Percentiles rank a stretch among this genome's conserved stretches.
phyloP scores from a whole-genome alignment of 2,113 vertebrate genomes.

The Copsychus sechellarum region DNA sequence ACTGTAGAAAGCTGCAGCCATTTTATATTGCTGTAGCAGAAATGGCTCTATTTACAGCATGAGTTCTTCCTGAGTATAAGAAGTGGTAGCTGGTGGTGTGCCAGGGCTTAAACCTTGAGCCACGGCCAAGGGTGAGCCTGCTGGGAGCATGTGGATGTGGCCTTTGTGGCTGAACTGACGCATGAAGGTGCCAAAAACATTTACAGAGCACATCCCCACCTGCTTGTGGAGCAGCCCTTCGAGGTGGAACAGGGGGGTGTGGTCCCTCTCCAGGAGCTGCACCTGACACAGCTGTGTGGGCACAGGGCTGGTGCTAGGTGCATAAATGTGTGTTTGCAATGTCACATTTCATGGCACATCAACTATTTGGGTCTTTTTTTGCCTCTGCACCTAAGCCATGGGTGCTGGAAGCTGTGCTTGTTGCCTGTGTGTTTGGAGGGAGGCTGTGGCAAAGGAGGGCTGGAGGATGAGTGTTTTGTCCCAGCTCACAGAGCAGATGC shows the following conservation, averaged over 20 bases:
- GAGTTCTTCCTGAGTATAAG: not conserved
- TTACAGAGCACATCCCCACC: not conserved
- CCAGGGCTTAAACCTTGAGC: not conserved
- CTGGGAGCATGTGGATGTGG: rapidly evolving
- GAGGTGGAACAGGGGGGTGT: not conserved
- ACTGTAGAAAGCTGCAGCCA: not conserved
- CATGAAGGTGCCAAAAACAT: not conserved
- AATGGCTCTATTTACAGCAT: rapidly evolving
- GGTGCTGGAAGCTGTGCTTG: not conserved
- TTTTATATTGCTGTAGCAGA: not conserved
- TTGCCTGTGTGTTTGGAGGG: not conserved
- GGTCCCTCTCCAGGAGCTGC: not conserved
- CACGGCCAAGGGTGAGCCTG: not conserved
- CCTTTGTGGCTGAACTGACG: not conserved
- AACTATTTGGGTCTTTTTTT: rapidly evolving
- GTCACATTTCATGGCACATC: rapidly evolving
- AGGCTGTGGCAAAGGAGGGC: not conserved
- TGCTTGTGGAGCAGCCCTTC: not conserved
- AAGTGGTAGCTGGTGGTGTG: rapidly evolving
- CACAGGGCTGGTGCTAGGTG: not conserved
- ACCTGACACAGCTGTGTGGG: not conserved
- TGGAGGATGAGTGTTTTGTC: not conserved
- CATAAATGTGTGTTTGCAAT: rapidly evolving
- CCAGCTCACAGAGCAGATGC: not conserved
- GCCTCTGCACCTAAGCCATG: not conserved